Evolutionary conservation across 2,113 vertebrate species (phyloP), one percentile per base, ranked within the genome.

Genomic region (Anthoscopus minutus): DNA sequence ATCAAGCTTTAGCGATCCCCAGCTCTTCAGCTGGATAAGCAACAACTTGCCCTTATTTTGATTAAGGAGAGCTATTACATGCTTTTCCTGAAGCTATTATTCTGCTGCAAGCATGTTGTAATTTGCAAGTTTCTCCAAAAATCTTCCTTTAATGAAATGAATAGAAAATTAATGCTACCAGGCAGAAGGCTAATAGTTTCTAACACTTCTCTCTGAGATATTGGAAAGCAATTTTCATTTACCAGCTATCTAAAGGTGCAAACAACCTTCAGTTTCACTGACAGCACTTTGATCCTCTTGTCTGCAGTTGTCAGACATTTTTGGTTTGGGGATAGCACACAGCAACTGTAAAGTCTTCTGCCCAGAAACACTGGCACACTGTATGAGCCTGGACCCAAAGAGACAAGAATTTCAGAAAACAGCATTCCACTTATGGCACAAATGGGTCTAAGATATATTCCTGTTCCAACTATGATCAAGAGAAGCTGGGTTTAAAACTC

Each of bases 71-170:
- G 78, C 86, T 94, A 97, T 97, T 96, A 97, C 85, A 91, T 85
- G 69, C 92, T 97, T 97, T 96, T 96, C 96, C 93, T 95, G 79
- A 92, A 97, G 96, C 96, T 97, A 97, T 97, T 97, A 96, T 89
- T 97, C 91, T 97, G 80, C 93, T 94, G 93, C 91, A 56, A 94
- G 92, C 69, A 96, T 74, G 60, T 38, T 96, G 67, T 88, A 98
- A 98, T 98, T 98, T 97, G 96, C 95, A 97, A 97, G 78, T 81
- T 93, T 92, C 91, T 97, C 91, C 82, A 97, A 97, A 98, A 97
- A 92, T 82, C 92, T 85, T 89, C 60, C 78, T 92, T 96, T 97
- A 97, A 96, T 97, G 93, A 98, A 98, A 97, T 93, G 96, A 97
- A 98, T 95, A 97, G 93, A 79, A 98, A 98, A 98, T 97, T 97